Conservation (phyloP, 2,113 vertebrate genomes). For the Charadrius vociferus region DNA sequence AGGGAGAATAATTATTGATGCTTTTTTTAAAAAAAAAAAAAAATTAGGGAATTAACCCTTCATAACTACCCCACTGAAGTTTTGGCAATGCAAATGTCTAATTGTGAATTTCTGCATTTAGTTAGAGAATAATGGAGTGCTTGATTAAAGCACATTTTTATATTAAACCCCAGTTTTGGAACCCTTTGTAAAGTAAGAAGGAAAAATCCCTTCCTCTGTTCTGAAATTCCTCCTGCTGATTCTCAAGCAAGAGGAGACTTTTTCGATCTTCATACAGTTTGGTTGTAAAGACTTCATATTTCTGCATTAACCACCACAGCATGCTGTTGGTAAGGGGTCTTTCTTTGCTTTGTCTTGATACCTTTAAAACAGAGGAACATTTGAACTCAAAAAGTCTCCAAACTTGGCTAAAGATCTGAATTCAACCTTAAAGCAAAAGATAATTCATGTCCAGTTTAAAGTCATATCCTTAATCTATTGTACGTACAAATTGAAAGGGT, state of each 20-base stretch:
- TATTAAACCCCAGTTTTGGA: not conserved
- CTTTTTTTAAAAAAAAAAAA: too few relatives aligned
- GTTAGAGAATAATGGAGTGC: not conserved
- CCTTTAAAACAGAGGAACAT: conserved; percentile 54
- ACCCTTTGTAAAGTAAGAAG: not conserved
- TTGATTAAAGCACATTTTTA: not conserved
- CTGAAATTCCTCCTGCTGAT: conserved; percentile 3
- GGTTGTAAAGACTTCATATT: conserved; percentile 18
- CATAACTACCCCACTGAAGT: not conserved
- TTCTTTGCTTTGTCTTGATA: conserved; percentile 28
- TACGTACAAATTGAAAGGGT: conserved; percentile 55
- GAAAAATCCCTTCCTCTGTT: not conserved
- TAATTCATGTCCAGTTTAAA: conserved; percentile 57
- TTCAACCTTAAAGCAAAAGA: conserved; percentile 29
- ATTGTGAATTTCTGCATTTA: not conserved
- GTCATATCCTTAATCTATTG: conserved; percentile 42
- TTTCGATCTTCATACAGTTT: conserved; percentile 16
- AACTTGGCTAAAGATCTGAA: conserved; percentile 52
- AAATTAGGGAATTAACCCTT: conserved; percentile 35
- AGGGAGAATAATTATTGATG: not conserved
- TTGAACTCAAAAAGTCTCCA: conserved; percentile 26
- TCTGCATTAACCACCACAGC: conserved; percentile 13
- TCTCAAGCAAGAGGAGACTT: not conserved
- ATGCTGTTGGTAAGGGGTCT: not conserved
- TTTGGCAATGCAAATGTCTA: not conserved